A percentile compares a stretch with the other conserved stretches of the same genome.
Conservation (phyloP, 1,140 invertebrate genomes). For the Zaprionus nigranus region DNA sequence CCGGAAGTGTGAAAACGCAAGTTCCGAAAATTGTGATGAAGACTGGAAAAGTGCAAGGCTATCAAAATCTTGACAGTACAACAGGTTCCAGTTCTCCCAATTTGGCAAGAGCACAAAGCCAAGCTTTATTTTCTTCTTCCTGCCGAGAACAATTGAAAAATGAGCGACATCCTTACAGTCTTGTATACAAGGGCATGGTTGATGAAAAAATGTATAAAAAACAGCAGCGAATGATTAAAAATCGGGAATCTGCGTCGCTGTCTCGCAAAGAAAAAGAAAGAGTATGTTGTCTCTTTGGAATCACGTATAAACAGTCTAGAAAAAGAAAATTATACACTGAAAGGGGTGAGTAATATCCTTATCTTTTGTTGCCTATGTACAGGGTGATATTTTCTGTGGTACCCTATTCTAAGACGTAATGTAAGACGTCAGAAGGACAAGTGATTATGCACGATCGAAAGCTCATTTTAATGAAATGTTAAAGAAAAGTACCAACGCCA, state of each 20-base stretch:
- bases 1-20: constrained; percentile 49
- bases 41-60: constrained; percentile 66
- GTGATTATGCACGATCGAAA: no score
- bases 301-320: constrained; percentile 89
- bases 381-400: no score
- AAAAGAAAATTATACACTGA: constrained; percentile 90
- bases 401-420: no score
- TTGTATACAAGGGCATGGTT: constrained; percentile 61
- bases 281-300: constrained; percentile 93
- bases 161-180: constrained; percentile 15
- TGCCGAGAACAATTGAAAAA: not conserved
- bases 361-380: not conserved
- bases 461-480: no score
- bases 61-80: constrained; percentile 35
- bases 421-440: no score
- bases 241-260: constrained; percentile 94
- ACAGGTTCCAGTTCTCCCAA: not conserved
- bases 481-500: no score
- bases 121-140: not conserved
- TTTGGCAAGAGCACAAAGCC: not conserved
- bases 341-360: constrained; percentile 86
- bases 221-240: constrained; percentile 96
- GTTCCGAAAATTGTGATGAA: constrained; percentile 81
- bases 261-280: constrained; percentile 97
- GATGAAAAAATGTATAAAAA: constrained; percentile 89